Evolutionary conservation across 2,888 invertebrate genomes (phyloP).

Genomic region (Drosophila mettleri): DNA sequence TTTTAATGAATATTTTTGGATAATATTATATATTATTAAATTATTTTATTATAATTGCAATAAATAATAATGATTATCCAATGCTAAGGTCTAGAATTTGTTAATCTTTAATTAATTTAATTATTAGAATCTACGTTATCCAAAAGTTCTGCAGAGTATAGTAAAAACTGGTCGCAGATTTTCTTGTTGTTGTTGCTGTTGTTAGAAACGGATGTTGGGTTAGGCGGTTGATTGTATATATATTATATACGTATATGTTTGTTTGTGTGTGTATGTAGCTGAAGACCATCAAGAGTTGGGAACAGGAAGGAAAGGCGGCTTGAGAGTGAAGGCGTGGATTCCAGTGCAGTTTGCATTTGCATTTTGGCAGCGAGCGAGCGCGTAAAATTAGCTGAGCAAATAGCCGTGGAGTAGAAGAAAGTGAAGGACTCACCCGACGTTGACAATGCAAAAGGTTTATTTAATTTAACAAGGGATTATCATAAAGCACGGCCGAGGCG

Average conservation of each 20-base stretch:
- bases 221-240: conserved; percentile 20
- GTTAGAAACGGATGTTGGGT: conserved; percentile 50
- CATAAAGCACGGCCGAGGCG: conserved; percentile 1
- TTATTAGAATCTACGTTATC: background rate
- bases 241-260: background rate
- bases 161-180: conserved; percentile 28
- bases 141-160: conserved; percentile 12
- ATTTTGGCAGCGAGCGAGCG: conserved; percentile 59
- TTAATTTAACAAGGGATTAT: conserved; percentile 65
- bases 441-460: conserved; percentile 66
- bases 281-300: background rate
- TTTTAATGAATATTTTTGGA: no score
- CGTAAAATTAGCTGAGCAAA: conserved; percentile 67
- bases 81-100: no score
- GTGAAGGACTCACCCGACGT: conserved; percentile 28
- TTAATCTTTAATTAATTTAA: no score
- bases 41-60: background rate
- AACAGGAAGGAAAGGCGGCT: background rate
- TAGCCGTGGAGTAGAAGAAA: conserved; percentile 37
- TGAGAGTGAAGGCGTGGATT: background rate
- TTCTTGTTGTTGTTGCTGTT: conserved; percentile 43
- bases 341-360: conserved; percentile 57
- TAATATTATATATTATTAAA: no score
- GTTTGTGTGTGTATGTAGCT: background rate
- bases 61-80: background rate